Percentiles rank a stretch among this genome's conserved stretches.
Evolutionary conservation across 2,888 invertebrate genomes (phyloP).

Genomic region (Drosophila glabriapex): DNA sequence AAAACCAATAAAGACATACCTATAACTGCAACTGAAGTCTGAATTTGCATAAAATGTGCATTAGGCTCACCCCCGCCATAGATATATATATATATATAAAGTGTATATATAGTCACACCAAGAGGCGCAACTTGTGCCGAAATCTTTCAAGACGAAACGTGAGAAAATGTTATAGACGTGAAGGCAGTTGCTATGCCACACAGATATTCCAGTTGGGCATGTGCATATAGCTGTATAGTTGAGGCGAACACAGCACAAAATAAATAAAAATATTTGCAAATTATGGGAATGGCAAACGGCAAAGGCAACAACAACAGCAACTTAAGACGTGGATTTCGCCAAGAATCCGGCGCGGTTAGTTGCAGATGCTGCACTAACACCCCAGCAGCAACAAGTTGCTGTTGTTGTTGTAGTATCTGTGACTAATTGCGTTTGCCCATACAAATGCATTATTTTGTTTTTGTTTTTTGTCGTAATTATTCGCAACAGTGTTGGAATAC

Average conservation of each 20-base stretch:
- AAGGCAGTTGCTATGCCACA: conserved; percentile 55
- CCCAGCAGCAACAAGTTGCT: conserved; percentile 12
- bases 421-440: conserved; percentile 77
- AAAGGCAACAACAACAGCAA: conserved; percentile 2
- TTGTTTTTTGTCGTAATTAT: conserved; percentile 70
- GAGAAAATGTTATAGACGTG: conserved; percentile 78
- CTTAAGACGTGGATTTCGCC: conserved; percentile 48
- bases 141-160: conserved; percentile 80
- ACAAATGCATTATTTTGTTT: conserved; percentile 62
- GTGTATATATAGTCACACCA: conserved; percentile 31
- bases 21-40: conserved; percentile 31
- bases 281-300: conserved; percentile 78
- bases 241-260: conserved; percentile 38
- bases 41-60: conserved; percentile 80
- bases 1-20: conserved; percentile 22
- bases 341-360: conserved; percentile 61
- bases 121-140: conserved; percentile 81
- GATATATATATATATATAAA: background rate
- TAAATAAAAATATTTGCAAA: conserved; percentile 76
- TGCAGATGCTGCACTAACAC: conserved; percentile 58
- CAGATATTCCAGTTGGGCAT: conserved; percentile 28
- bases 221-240: conserved; percentile 16
- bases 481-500: conserved; percentile 58
- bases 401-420: conserved; percentile 53
- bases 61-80: conserved; percentile 74